Percentiles rank a stretch among this genome's conserved stretches.
Conservation (phyloP, 2,888 invertebrate species). For the Odontothrips loti region DNA sequence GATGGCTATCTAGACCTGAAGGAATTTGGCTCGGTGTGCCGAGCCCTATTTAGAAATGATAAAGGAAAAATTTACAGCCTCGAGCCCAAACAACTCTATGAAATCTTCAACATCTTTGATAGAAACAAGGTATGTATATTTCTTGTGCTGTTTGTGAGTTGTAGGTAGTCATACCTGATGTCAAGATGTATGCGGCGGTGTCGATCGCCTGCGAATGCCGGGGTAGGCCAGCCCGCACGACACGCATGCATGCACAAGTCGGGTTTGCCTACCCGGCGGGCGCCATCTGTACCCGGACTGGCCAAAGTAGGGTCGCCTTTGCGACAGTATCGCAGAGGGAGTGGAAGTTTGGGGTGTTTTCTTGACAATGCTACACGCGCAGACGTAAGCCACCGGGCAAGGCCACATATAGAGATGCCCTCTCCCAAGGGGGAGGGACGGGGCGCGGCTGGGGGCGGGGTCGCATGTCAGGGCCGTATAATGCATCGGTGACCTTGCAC, state of each 20-base stretch:
- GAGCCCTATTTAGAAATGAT: constrained; percentile 80
- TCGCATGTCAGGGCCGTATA: neutral
- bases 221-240: no score
- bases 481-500: neutral
- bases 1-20: constrained; percentile 71
- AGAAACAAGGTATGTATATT: constrained; percentile 52
- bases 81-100: constrained; percentile 63
- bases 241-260: no score
- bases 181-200: no score
- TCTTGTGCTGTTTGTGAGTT: neutral
- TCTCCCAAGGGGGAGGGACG: neutral
- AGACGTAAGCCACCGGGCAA: no score
- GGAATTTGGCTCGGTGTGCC: constrained; percentile 77
- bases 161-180: neutral
- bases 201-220: no score
- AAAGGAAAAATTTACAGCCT: constrained; percentile 77
- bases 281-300: no score
- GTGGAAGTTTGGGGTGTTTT: no score
- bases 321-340: no score
- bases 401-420: no score
- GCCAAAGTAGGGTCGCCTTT: no score
- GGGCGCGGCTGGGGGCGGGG: neutral
- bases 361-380: no score
- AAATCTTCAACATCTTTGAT: constrained; percentile 79
- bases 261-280: no score